phyloP scores from a whole-genome alignment of 1,140 invertebrate genomes.

The Lycorma delicatula region DNA sequence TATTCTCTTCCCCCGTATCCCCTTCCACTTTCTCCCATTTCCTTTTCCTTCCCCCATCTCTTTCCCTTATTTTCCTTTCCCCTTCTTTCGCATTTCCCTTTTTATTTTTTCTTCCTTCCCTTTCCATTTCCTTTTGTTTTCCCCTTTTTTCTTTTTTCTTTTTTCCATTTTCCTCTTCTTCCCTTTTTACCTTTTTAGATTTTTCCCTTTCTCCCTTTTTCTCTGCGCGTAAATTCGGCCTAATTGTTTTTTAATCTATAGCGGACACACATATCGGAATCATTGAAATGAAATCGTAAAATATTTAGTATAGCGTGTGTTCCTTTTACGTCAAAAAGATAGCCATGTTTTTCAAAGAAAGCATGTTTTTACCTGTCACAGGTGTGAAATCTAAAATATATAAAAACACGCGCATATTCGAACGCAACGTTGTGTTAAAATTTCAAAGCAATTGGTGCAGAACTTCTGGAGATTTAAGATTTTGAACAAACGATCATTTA shows the following conservation, averaged over 20 bases:
- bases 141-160: not conserved
- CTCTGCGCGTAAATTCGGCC: not conserved
- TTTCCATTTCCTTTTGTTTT: not conserved
- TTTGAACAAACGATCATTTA: no score
- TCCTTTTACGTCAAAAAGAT: not conserved
- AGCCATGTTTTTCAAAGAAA: not conserved
- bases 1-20: not conserved
- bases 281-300: not conserved
- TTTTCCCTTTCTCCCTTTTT: not conserved
- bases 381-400: no score
- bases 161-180: not conserved
- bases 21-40: conserved; percentile 7
- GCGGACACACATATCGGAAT: not conserved
- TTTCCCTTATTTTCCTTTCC: conserved; percentile 9
- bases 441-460: no score
- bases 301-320: not conserved
- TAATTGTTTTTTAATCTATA: not conserved
- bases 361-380: not conserved
- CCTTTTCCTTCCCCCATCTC: not conserved
- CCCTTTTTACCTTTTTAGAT: not conserved
- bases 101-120: conserved; percentile 5
- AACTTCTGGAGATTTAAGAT: no score
- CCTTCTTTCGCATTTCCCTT: conserved; percentile 7
- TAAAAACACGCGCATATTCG: no score
- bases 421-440: no score